Base-by-base conservation (phyloP, 2,797 vertebrate genomes). In the Enteromius argenteus region DNA sequence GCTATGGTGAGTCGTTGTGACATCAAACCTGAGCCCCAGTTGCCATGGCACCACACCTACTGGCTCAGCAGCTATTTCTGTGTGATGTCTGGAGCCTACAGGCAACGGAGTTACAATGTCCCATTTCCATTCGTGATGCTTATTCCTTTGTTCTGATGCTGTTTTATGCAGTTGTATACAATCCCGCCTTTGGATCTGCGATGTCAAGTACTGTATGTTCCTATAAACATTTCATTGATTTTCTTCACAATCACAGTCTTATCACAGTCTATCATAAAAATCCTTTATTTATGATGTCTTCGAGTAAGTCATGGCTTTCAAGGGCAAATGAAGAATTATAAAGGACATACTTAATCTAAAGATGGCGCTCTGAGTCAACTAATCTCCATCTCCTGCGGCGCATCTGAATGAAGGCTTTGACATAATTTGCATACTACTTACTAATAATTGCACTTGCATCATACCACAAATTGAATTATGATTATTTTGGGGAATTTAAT, bases 11-110 rank as follows among this genome's bases (percentile, higher is more conserved):
- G 93, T 81, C 80, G 83, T 56, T 39, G 95, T 91, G 95, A 96
- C 94, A 95, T 96, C 93, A 95, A 91, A 88, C 87, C 86, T 89
- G 90, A 89, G 92, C 91, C 87, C 87, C 81, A 79, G 95, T 96
- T 95, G 92, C 95, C 92, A 92, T 93, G 93, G 94, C 90, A 94
- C 94, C 93, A 87, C 90, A 87, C 86, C 84, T 90, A 88, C 87
- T 85, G 86, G 86, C 86, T 89, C 85, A 89, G 89, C 80, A 88
- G 89, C 87, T 89, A 89, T 91, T 89, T 88, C 71, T 88, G 87
- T 89, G 85, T 83, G 42, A n/a, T 35, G 62, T 80, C 84, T 80
- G 73, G 66, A 86, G 88, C 84, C 86, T 79, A 89, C 88, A 89
- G 86, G 86, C 81, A 81, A 67, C 85, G 68, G 51, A 85, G 64